Conservation (phyloP, 2,797 vertebrate genomes). For the Mergus octosetaceus region DNA sequence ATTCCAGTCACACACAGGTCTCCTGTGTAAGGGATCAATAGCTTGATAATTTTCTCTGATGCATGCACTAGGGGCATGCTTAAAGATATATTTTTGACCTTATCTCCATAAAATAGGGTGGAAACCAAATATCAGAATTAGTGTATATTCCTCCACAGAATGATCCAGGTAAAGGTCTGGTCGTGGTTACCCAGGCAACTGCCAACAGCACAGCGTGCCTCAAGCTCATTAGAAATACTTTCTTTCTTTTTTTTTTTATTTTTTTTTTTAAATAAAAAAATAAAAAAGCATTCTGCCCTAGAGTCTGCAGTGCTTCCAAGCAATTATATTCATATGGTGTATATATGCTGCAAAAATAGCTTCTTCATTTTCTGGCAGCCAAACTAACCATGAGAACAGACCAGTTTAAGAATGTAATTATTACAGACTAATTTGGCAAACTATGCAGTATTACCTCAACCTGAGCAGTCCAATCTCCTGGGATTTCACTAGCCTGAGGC, state of each 20-base stretch:
- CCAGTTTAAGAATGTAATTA: slow-evolving; percentile 35
- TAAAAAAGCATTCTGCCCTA: slow-evolving; percentile 24
- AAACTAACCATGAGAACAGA: slow-evolving; percentile 41
- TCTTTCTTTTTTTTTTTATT: background rate
- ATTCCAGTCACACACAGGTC: background rate
- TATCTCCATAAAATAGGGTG: background rate
- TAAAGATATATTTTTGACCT: slow-evolving; percentile 1
- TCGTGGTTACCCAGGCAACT: slow-evolving; percentile 76
- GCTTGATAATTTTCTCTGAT: background rate
- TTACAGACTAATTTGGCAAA: slow-evolving; percentile 39
- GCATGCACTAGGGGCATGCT: background rate
- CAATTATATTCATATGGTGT: slow-evolving; percentile 55
- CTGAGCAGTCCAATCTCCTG: background rate
- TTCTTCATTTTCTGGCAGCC: slow-evolving; percentile 32
- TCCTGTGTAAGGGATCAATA: background rate
- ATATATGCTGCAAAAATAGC: slow-evolving; percentile 44
- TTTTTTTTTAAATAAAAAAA: background rate
- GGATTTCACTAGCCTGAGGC: background rate
- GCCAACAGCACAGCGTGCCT: slow-evolving; percentile 48
- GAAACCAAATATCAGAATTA: slow-evolving; percentile 24
- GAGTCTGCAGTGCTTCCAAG: slow-evolving; percentile 38
- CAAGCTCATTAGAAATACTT: background rate
- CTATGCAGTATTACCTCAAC: background rate
- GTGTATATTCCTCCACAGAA: background rate
- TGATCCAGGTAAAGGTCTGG: slow-evolving; percentile 52